Percentiles rank a stretch among this genome's conserved stretches.
Evolutionary conservation across 2,113 vertebrate genomes (phyloP).

Genomic region (Equus quagga): DNA sequence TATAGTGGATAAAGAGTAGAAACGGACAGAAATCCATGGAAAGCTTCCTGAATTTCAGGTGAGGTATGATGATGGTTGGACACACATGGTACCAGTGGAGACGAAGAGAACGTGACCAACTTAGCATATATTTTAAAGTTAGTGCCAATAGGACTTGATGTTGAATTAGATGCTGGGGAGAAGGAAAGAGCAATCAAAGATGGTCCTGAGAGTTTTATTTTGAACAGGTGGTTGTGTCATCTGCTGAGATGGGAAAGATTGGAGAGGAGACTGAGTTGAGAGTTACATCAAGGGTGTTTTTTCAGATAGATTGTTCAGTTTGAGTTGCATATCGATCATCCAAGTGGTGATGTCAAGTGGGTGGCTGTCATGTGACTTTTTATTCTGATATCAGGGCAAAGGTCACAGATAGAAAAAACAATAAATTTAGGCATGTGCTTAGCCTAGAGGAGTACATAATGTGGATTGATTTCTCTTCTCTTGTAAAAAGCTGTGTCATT

Average conservation of each 20-base stretch:
- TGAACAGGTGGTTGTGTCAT: neutral
- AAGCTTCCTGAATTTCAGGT: neutral
- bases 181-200: neutral
- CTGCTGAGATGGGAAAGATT: slow-evolving; percentile 29
- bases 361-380: neutral
- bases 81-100: neutral
- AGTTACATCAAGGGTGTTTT: neutral
- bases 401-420: neutral
- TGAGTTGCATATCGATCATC: neutral
- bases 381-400: slow-evolving; percentile 1
- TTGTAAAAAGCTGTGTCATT: neutral
- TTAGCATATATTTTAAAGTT: neutral
- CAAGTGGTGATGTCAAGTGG: neutral
- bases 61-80: neutral
- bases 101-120: neutral
- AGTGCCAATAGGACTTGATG: neutral
- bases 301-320: neutral
- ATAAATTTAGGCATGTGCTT: neutral
- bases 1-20: neutral
- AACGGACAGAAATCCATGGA: neutral
- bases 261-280: neutral
- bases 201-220: neutral
- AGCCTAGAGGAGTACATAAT: neutral
- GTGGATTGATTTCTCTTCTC: neutral
- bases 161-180: neutral